A percentile compares a stretch with the other conserved stretches of the same genome.
phyloP scores from a whole-genome alignment of 2,797 vertebrate genomes.

The Crenuchus spilurus region DNA sequence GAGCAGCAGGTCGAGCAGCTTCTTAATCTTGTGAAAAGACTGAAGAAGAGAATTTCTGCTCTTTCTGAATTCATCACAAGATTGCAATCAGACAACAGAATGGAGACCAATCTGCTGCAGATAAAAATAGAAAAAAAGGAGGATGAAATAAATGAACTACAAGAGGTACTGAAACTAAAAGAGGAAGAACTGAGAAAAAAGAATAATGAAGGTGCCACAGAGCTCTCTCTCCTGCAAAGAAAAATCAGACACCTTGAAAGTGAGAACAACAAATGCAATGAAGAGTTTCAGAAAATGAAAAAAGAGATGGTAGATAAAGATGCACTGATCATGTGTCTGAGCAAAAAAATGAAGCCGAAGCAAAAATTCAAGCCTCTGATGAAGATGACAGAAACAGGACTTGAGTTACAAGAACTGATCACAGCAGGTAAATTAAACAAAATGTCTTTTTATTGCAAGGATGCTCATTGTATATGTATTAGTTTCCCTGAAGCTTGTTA shows the following conservation, averaged over 20 bases:
- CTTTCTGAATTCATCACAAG: neutral
- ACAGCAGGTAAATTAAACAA: too few species aligned
- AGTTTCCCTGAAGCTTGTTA: too few species aligned
- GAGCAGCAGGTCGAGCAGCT: neutral
- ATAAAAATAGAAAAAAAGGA: neutral
- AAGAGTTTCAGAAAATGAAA: neutral
- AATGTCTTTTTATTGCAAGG: too few species aligned
- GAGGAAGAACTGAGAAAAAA: neutral
- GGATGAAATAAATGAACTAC: neutral
- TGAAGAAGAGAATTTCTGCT: neutral
- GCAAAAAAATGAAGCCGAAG: too few species aligned
- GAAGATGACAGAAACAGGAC: too few species aligned
- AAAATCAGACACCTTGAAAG: neutral
- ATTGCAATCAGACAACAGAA: too few species aligned
- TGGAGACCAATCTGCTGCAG: too few species aligned
- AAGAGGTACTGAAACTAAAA: neutral
- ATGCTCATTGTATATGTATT: too few species aligned
- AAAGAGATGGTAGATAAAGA: neutral
- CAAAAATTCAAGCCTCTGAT: too few species aligned
- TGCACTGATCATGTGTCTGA: too few species aligned
- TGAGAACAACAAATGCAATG: neutral
- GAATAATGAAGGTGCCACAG: neutral
- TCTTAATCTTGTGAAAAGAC: neutral
- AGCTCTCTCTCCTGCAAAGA: neutral
- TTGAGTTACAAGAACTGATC: too few species aligned